These are phyloP conservation scores for Prosopocoilus inquinatus DNA, from an alignment of 2,888 invertebrate species.

Conservation along the genomic window DNA sequence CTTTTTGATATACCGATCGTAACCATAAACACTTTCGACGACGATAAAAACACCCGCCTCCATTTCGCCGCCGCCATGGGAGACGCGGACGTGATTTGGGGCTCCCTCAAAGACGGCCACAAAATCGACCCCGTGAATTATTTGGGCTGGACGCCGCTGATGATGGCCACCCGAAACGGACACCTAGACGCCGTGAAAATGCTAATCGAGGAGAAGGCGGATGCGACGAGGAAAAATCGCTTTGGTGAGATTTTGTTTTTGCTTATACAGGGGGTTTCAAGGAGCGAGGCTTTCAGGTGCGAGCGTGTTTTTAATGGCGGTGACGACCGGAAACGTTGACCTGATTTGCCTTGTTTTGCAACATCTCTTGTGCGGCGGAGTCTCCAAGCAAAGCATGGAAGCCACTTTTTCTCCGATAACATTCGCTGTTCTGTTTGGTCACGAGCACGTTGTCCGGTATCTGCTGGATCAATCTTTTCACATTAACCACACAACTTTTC, in stretches of 20 bases:
- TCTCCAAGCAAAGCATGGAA: constrained; percentile 42
- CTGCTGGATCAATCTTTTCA: constrained; percentile 39
- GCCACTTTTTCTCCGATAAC: constrained; percentile 41
- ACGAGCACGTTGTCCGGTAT: constrained; percentile 37
- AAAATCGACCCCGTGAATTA: constrained; percentile 43
- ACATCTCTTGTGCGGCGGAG: constrained; percentile 42
- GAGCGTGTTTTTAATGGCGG: constrained; percentile 41
- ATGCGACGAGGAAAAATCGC: constrained; percentile 41
- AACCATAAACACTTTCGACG: constrained; percentile 30
- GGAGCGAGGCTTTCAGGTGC: constrained; percentile 33
- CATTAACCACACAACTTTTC: constrained; percentile 25
- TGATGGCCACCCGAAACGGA: constrained; percentile 46
- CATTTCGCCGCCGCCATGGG: constrained; percentile 42
- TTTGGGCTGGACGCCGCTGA: constrained; percentile 48
- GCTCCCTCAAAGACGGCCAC: constrained; percentile 26
- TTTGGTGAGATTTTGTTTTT: constrained; percentile 37
- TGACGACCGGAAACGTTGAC: constrained; percentile 41
- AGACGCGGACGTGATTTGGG: constrained; percentile 28
- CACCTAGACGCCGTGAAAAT: constrained; percentile 36
- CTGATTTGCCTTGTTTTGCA: constrained; percentile 38
- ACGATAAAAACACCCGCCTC: constrained; percentile 42
- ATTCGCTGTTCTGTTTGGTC: constrained; percentile 39
- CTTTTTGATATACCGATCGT: no score
- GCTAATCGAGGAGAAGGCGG: constrained; percentile 40
- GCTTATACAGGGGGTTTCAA: background rate